These are phyloP conservation scores for Melanargia galathea DNA, from an alignment of 2,888 invertebrate genomes.

Conservation along the genomic window DNA sequence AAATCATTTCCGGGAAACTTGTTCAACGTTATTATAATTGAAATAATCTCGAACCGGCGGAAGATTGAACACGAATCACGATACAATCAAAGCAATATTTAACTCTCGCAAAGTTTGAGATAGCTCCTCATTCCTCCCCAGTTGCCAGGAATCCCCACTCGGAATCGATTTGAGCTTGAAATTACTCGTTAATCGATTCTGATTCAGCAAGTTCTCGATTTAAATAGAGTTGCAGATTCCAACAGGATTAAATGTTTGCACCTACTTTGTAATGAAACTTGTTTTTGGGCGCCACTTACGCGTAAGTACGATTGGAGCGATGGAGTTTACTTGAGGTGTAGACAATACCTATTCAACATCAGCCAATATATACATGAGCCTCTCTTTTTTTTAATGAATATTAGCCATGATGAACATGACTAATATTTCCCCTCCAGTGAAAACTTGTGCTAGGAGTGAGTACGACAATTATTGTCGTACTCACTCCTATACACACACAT, in stretches of 20 bases:
- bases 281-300: conserved; percentile 41
- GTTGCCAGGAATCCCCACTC: conserved; percentile 47
- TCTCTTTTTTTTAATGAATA: no score
- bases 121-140: conserved; percentile 44
- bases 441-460: no score
- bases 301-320: background rate
- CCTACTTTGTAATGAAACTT: conserved; percentile 45
- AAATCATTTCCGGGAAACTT: conserved; percentile 16
- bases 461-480: no score
- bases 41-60: conserved; percentile 41
- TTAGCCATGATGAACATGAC: no score
- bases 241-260: conserved; percentile 47
- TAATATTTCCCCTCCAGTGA: no score
- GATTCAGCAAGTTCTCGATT: conserved; percentile 61
- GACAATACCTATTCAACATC: no score
- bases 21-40: conserved; percentile 35
- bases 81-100: conserved; percentile 57
- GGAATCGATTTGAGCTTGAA: conserved; percentile 61
- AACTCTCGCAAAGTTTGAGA: conserved; percentile 50
- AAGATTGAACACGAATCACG: conserved; percentile 51
- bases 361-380: no score
- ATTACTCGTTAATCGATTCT: conserved; percentile 67
- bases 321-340: background rate
- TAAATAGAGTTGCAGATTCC: conserved; percentile 57
- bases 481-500: no score